Percentiles rank a stretch among this genome's conserved stretches.
Evolutionary conservation across 2,797 vertebrate genomes (phyloP).

Genomic region (Cercopithecus diana): DNA sequence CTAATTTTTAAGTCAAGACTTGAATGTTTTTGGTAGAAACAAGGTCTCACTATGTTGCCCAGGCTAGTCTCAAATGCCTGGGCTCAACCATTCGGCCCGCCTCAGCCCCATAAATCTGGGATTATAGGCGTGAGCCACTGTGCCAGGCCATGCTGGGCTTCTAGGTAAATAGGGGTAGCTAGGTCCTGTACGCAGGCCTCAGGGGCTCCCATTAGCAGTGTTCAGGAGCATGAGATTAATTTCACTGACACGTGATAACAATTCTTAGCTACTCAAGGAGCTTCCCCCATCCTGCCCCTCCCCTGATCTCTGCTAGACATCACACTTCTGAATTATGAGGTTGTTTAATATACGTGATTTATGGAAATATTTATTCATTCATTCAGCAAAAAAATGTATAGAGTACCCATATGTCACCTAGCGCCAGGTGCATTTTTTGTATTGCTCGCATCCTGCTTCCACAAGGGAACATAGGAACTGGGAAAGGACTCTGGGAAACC

Average conservation of each 20-base stretch:
- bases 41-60: neutral
- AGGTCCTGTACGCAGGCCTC: neutral
- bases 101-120: neutral
- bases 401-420: accelerated
- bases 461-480: accelerated
- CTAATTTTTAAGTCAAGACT: neutral
- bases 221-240: neutral
- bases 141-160: neutral
- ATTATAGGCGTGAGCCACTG: neutral
- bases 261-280: neutral
- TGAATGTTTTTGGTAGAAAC: neutral
- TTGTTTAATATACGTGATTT: neutral
- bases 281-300: neutral
- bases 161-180: neutral
- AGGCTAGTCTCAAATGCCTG: neutral
- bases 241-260: neutral
- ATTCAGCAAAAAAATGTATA: neutral
- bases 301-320: neutral
- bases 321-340: neutral
- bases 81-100: neutral
- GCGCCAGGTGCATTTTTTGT: neutral
- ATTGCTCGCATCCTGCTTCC: neutral
- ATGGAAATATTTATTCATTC: neutral
- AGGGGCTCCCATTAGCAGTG: neutral
- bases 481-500: neutral